A percentile compares a stretch with the other conserved stretches of the same genome.
Evolutionary conservation across 2,888 invertebrate species (phyloP).

Genomic region (Apamea anceps): DNA sequence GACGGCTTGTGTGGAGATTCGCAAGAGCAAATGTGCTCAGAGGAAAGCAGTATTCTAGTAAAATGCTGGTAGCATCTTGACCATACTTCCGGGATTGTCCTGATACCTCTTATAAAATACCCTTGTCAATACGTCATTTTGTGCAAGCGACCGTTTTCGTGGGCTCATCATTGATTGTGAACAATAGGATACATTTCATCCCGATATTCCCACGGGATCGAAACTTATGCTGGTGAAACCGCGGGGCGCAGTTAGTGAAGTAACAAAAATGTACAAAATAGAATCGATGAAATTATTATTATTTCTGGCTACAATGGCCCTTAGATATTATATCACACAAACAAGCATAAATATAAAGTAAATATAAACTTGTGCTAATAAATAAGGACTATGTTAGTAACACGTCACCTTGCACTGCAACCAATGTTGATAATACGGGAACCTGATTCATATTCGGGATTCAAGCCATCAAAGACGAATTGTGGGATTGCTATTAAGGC

Average conservation of each 20-base stretch:
- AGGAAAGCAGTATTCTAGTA: too few relatives aligned
- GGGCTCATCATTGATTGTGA: too few relatives aligned
- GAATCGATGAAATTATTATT: not conserved
- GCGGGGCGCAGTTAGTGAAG: too few relatives aligned
- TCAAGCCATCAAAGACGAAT: conserved; percentile 31
- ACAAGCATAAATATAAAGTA: not conserved
- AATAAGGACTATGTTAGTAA: not conserved
- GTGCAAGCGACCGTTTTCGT: not conserved
- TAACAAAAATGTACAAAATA: not conserved
- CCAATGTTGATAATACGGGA: not conserved
- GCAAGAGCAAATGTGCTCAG: too few relatives aligned
- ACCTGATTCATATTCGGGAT: conserved; percentile 38
- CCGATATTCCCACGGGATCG: too few relatives aligned
- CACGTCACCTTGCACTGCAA: not conserved
- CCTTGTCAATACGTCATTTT: too few relatives aligned
- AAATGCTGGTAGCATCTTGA: too few relatives aligned
- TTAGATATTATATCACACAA: not conserved
- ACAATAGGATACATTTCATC: too few relatives aligned
- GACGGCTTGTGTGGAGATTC: too few relatives aligned
- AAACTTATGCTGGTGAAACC: too few relatives aligned
- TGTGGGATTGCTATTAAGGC: conserved; percentile 38
- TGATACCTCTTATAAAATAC: too few relatives aligned
- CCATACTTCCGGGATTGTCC: too few relatives aligned
- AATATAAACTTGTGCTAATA: not conserved
- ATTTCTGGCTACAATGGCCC: not conserved